phyloP scores from a whole-genome alignment of 2,797 vertebrate genomes.

The Peromyscus eremicus region DNA sequence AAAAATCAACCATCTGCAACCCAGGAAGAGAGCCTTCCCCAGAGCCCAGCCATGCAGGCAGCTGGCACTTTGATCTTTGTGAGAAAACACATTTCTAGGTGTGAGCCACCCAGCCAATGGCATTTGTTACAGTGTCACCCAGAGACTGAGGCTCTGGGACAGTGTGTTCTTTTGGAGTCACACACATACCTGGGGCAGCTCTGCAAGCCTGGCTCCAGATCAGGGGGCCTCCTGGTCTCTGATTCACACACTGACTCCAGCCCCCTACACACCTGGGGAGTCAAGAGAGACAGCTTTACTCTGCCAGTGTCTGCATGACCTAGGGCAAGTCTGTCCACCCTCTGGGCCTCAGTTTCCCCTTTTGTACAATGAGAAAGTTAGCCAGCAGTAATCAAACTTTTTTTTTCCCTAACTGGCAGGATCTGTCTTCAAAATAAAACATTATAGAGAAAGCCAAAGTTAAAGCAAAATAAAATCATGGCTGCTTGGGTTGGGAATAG shows the following conservation, averaged over 20 bases:
- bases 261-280: not conserved
- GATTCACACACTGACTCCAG: not conserved
- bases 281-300: not conserved
- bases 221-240: not conserved
- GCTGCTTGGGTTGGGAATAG: not conserved
- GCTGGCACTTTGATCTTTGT: not conserved
- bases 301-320: not conserved
- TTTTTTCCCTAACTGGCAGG: not conserved
- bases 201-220: not conserved
- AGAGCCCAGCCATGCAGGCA: not conserved
- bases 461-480: constrained; percentile 56
- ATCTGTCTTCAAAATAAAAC: constrained; percentile 39
- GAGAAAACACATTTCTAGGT: not conserved
- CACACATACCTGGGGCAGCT: not conserved
- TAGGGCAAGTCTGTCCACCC: not conserved
- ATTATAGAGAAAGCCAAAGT: constrained; percentile 28
- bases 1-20: not conserved
- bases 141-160: not conserved
- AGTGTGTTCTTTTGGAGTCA: not conserved
- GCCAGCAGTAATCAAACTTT: not conserved
- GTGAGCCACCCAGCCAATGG: not conserved
- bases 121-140: not conserved
- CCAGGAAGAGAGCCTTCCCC: not conserved
- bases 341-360: constrained; percentile 17
- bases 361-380: constrained; percentile 4